phyloP scores from a whole-genome alignment of 35 echinoderm and acorn worm species.

The Strongylocentrotus purpuratus region DNA sequence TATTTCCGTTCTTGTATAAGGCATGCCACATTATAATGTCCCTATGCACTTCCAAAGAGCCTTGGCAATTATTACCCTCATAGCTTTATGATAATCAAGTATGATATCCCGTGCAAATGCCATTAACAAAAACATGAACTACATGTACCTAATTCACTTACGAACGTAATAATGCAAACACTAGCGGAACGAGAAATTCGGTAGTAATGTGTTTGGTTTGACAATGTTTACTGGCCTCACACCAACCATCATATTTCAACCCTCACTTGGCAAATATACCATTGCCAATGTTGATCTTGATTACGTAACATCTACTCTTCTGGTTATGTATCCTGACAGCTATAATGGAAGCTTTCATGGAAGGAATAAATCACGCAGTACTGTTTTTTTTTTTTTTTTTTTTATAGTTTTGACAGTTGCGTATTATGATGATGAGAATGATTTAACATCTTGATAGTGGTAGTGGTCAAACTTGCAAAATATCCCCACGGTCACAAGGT shows the following conservation, averaged over 20 bases:
- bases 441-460: no score
- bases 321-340: neutral
- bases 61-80: no score
- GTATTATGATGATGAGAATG: no score
- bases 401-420: no score
- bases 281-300: neutral
- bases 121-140: no score
- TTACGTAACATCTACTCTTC: neutral
- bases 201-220: constrained; percentile 2
- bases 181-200: neutral
- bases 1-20: no score
- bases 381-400: neutral
- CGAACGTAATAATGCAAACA: neutral
- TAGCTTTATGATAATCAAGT: no score
- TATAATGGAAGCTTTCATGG: neutral
- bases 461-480: no score
- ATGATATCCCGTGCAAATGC: no score
- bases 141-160: neutral
- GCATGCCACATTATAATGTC: no score
- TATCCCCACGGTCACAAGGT: no score
- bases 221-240: neutral
- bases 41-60: no score
- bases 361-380: neutral
- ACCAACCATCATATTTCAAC: neutral
- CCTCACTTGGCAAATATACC: neutral